phyloP scores from a whole-genome alignment of 2,797 vertebrate genomes.

The Leptodactylus fallax region DNA sequence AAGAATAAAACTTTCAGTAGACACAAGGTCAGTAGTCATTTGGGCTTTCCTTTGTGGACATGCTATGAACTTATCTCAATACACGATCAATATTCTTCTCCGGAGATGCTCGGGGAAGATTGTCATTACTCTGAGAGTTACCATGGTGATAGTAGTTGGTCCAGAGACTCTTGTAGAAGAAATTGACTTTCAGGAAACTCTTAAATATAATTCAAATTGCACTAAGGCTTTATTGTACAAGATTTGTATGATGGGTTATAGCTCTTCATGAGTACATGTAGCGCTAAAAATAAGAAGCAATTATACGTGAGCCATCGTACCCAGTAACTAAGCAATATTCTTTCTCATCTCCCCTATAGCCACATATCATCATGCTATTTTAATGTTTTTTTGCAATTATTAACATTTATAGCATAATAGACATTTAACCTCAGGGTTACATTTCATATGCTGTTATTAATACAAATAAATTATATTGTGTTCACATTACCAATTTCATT shows the following conservation, averaged over 20 bases:
- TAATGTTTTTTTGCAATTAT: no score
- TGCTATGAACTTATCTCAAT: conserved; percentile 50
- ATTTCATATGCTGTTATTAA: no score
- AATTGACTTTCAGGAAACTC: conserved; percentile 36
- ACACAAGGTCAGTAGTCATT: conserved; percentile 33
- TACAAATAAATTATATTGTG: no score
- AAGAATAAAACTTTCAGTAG: conserved; percentile 18
- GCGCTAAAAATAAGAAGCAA: background rate
- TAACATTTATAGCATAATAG: no score
- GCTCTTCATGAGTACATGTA: background rate
- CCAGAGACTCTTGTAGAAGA: conserved; percentile 27
- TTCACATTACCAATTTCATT: no score
- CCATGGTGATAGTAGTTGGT: conserved; percentile 41
- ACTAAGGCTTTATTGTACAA: background rate
- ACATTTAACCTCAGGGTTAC: no score
- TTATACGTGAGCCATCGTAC: background rate
- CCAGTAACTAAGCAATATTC: background rate
- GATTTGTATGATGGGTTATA: background rate
- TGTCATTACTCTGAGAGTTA: conserved; percentile 28
- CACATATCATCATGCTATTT: background rate
- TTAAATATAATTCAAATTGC: conserved; percentile 20
- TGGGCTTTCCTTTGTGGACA: conserved; percentile 38
- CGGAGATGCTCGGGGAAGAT: conserved; percentile 36
- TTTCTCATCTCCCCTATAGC: background rate
- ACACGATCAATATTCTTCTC: conserved; percentile 52